phyloP scores from a whole-genome alignment of 2,888 invertebrate species.

The Alloplasta piceator region DNA sequence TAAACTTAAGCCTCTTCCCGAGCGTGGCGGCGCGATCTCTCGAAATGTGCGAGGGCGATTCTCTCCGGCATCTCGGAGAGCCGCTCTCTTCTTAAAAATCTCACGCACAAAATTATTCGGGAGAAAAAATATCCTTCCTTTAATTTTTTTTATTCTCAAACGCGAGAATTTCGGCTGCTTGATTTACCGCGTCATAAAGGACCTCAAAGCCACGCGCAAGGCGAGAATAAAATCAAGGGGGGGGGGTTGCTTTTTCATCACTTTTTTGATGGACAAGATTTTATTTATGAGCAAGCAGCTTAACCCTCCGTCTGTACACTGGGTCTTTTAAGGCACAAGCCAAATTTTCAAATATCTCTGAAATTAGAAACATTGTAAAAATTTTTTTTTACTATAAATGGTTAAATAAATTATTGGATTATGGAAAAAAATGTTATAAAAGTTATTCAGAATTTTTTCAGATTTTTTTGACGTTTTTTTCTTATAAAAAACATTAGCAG shows the following conservation, averaged over 20 bases:
- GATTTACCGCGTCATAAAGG: slow-evolving; percentile 47
- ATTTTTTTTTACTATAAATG: no score
- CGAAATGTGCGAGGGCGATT: slow-evolving; percentile 46
- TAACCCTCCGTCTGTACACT: no score
- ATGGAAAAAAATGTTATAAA: no score
- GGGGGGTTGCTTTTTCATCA: neutral
- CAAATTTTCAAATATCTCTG: no score
- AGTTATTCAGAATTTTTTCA: no score
- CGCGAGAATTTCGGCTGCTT: slow-evolving; percentile 44
- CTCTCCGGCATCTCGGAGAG: slow-evolving; percentile 32
- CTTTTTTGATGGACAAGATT: no score
- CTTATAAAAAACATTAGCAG: no score
- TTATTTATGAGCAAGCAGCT: no score
- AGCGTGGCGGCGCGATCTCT: slow-evolving; percentile 55
- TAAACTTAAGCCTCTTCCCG: slow-evolving; percentile 59
- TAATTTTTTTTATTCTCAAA: slow-evolving; percentile 4
- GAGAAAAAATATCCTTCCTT: slow-evolving; percentile 39
- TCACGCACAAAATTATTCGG: slow-evolving; percentile 47
- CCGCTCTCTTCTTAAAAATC: slow-evolving; percentile 32
- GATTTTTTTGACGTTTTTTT: no score
- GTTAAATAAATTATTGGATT: no score
- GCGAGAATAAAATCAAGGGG: slow-evolving; percentile 23
- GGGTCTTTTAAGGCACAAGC: no score
- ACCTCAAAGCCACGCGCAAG: slow-evolving; percentile 25
- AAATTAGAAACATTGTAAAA: no score